Evolutionary conservation across 2,888 invertebrate genomes (phyloP).

Genomic region (Cremastobaeus sp.): DNA sequence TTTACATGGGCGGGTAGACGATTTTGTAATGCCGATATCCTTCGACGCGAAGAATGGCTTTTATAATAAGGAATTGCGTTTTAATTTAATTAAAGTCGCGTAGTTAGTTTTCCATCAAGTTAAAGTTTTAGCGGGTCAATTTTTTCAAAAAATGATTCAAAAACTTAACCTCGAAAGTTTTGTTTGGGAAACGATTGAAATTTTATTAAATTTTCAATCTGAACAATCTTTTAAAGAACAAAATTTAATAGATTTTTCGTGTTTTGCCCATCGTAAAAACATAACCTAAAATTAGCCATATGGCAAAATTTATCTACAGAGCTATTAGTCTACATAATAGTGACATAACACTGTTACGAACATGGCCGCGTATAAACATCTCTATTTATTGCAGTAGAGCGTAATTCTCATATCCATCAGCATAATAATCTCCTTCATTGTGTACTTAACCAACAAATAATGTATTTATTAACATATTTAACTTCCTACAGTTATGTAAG

Average conservation of each 20-base stretch:
- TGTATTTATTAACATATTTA: conserved; percentile 31
- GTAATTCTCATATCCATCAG: conserved; percentile 6
- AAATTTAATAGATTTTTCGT: no score
- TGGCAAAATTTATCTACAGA: background rate
- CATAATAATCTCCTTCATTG: conserved; percentile 22
- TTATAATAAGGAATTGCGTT: conserved; percentile 53
- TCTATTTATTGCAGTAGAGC: conserved; percentile 31
- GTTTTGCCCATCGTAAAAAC: no score
- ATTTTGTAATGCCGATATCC: conserved; percentile 55
- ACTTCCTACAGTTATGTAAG: conserved; percentile 41
- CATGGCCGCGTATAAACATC: conserved; percentile 20
- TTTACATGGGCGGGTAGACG: conserved; percentile 3
- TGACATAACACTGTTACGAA: conserved; percentile 32
- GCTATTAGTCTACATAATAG: background rate
- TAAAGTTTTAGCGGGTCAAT: conserved; percentile 34
- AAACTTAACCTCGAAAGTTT: no score
- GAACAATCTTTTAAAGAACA: no score
- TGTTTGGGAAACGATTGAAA: conserved; percentile 15
- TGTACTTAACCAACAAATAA: conserved; percentile 25
- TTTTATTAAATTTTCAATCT: no score
- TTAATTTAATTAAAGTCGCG: conserved; percentile 40
- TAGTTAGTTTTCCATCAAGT: conserved; percentile 22
- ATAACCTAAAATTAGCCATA: no score
- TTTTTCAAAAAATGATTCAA: no score
- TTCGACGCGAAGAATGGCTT: conserved; percentile 55